Evolutionary conservation across 2,113 vertebrate genomes (phyloP), one percentile per base, ranked within the genome.

Genomic region (Perca flavescens): DNA sequence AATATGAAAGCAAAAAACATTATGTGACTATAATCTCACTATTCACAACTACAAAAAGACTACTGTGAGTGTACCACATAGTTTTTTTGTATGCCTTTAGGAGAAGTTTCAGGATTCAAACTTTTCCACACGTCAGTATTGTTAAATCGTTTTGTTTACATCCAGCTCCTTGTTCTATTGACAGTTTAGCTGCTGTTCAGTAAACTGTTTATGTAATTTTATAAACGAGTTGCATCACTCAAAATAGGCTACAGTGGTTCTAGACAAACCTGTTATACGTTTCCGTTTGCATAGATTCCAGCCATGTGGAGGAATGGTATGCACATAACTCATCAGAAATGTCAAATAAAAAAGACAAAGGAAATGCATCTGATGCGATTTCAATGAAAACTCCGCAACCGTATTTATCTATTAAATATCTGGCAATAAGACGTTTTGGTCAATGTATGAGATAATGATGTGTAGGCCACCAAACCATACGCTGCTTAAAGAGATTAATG

Each of bases 231-330:
- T 79, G 81, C 74, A n/a, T 88, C 82, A 92, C 74, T 79, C 74
- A 61, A 93, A 91, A 83, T 86, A 85, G 87, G 85, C 82, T 50
- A 83, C 70, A 83, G 80, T 65, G 86, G 86, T 91, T 93, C 93
- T 90, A 93, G 90, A 83, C 89, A 86, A 89, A 93, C 90, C 57
- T 82, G 87, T 93, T 93, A 65, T 65, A 80, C 49, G 80, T 78
- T 77, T 84, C 10, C 80, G 70, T 85, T 89, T 84, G 80, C 81
- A 79, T 66, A 76, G 82, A 73, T 86, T 91, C 76, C 76, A 74
- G 63, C 21, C 84, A 84, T 83, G 85, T 89, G 88, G 76, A 66
- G 69, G 28, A 77, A 74, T 17, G 72, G n/a, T 63, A 62, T 52
- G n/a, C 58, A 54, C 77, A 68, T 74, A 68, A 63, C 62, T 82